Evolutionary conservation across 2,113 vertebrate genomes (phyloP).

Genomic region (Canis aureus): DNA sequence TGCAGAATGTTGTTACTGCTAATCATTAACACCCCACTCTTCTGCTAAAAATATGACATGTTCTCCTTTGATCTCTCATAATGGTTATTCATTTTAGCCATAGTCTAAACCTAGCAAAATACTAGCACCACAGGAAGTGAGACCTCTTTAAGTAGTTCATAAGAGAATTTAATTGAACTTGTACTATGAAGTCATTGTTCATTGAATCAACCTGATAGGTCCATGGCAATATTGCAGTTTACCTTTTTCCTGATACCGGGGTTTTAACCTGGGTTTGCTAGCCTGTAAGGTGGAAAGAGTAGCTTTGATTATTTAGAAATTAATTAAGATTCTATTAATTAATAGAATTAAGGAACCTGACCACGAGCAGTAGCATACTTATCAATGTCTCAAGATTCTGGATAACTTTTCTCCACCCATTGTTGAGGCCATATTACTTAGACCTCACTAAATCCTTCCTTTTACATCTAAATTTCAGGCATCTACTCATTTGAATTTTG

Average conservation of each 20-base stretch:
- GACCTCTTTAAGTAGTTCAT: not conserved
- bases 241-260: not conserved
- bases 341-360: not conserved
- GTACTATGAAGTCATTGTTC: not conserved
- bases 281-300: not conserved
- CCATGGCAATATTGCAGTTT: not conserved
- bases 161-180: not conserved
- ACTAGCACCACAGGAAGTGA: not conserved
- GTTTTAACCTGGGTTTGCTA: not conserved
- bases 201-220: not conserved
- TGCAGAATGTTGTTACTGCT: not conserved
- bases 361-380: not conserved
- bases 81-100: not conserved
- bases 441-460: not conserved
- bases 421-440: not conserved
- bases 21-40: not conserved
- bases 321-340: too few relatives aligned
- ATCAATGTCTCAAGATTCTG: not conserved
- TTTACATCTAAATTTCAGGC: not conserved
- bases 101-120: slow-evolving; percentile 12
- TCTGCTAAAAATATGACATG: not conserved
- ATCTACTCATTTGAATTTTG: slow-evolving; percentile 13
- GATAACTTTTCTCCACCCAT: not conserved
- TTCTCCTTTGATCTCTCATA: not conserved
- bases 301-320: not conserved